Percentiles rank a stretch among this genome's conserved stretches.
phyloP scores from a whole-genome alignment of 2,888 invertebrate genomes.

The Serrognathus titanus region DNA sequence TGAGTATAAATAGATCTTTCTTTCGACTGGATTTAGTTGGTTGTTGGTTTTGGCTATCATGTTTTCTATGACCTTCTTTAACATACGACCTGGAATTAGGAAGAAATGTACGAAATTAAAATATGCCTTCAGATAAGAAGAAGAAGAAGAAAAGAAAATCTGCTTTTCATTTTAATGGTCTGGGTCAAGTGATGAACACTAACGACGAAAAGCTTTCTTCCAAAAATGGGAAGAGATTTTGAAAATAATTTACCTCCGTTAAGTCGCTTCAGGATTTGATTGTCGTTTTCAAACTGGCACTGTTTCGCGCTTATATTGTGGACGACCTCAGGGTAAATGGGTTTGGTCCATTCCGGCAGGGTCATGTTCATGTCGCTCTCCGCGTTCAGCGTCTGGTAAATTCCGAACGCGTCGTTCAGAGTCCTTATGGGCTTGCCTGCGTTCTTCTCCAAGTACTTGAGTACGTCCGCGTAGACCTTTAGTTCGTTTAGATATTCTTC shows the following conservation, averaged over 20 bases:
- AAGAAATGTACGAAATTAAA: too few species aligned
- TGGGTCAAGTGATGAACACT: too few species aligned
- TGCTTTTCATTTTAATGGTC: too few species aligned
- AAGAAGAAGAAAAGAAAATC: too few species aligned
- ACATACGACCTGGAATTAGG: slow-evolving; percentile 34
- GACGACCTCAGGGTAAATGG: slow-evolving; percentile 41
- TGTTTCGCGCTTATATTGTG: slow-evolving; percentile 42
- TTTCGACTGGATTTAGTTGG: slow-evolving; percentile 24
- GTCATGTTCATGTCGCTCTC: slow-evolving; percentile 42
- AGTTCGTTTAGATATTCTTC: slow-evolving; percentile 30
- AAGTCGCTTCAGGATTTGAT: slow-evolving; percentile 40
- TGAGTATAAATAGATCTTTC: slow-evolving; percentile 51
- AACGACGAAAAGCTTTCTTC: too few species aligned
- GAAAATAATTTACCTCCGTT: slow-evolving; percentile 46
- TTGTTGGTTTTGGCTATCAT: slow-evolving; percentile 33
- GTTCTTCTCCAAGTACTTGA: slow-evolving; percentile 35
- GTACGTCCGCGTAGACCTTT: slow-evolving; percentile 27
- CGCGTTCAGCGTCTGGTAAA: slow-evolving; percentile 43
- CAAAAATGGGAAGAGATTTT: background rate
- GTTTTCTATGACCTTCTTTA: slow-evolving; percentile 35
- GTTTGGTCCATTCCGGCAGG: slow-evolving; percentile 48
- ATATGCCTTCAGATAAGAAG: too few species aligned
- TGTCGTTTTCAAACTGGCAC: slow-evolving; percentile 46
- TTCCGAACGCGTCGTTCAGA: slow-evolving; percentile 33
- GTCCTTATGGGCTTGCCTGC: slow-evolving; percentile 34